A percentile compares a stretch with the other conserved stretches of the same genome.
phyloP scores from a whole-genome alignment of 2,888 invertebrate genomes.

The Coleophora deauratella region DNA sequence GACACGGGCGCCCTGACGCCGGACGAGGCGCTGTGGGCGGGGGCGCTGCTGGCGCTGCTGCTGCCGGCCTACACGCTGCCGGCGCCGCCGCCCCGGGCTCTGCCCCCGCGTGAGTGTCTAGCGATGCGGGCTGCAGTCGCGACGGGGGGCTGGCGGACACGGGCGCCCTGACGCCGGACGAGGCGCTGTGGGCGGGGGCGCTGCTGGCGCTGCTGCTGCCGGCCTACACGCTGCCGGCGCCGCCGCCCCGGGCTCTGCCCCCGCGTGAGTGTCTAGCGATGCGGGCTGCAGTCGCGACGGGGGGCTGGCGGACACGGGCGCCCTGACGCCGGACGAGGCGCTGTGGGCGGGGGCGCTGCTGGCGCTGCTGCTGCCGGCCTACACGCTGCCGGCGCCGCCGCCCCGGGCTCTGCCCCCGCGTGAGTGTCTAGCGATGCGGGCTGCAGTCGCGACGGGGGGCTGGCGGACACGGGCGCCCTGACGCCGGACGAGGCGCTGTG shows the following conservation, averaged over 20 bases:
- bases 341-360: conserved; percentile 79
- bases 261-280: conserved; percentile 76
- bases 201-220: conserved; percentile 81
- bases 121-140: not conserved
- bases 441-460: too few relatives aligned
- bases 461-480: conserved; percentile 74
- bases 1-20: conserved; percentile 75
- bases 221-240: conserved; percentile 78
- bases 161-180: conserved; percentile 70
- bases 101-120: conserved; percentile 79
- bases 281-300: not conserved
- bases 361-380: conserved; percentile 80
- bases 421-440: too few relatives aligned
- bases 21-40: conserved; percentile 77
- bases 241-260: conserved; percentile 80
- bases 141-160: conserved; percentile 75
- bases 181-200: conserved; percentile 78
- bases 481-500: conserved; percentile 76
- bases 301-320: conserved; percentile 73
- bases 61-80: conserved; percentile 81
- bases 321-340: conserved; percentile 73
- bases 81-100: conserved; percentile 77
- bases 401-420: conserved; percentile 81
- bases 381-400: conserved; percentile 78
- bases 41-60: conserved; percentile 78